Evolutionary conservation across 2,113 vertebrate species (phyloP).

Genomic region (Pardalotus punctatus): DNA sequence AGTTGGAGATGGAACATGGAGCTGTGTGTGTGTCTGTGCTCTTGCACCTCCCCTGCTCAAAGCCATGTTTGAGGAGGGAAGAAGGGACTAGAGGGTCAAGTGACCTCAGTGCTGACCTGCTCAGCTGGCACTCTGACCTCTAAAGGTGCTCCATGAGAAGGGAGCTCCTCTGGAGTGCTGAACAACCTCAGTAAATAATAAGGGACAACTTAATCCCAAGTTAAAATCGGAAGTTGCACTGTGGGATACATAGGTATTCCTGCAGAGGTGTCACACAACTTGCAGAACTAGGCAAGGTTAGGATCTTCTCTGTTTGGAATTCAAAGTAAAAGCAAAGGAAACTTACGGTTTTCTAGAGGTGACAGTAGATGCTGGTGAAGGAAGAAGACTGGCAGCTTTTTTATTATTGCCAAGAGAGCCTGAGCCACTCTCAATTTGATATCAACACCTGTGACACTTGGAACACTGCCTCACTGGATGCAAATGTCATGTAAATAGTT

Average conservation of each 20-base stretch:
- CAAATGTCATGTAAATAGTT: neutral
- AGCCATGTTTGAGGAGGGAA: neutral
- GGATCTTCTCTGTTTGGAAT: neutral
- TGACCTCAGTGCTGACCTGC: neutral
- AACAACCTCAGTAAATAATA: neutral
- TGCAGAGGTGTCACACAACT: neutral
- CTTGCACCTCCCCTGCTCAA: neutral
- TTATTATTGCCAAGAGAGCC: slow-evolving; percentile 53
- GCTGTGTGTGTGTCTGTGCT: neutral
- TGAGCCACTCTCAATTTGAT: slow-evolving; percentile 2
- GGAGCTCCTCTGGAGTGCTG: neutral
- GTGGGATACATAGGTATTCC: fast-evolving
- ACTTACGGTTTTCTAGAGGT: neutral
- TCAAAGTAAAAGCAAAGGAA: neutral
- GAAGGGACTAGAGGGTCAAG: neutral
- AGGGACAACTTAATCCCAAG: neutral
- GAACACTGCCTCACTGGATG: slow-evolving; percentile 44
- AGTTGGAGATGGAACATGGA: neutral
- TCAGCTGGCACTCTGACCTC: neutral
- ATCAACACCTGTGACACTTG: slow-evolving; percentile 64
- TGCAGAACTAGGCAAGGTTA: neutral
- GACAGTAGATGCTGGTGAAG: neutral
- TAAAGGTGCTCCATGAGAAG: neutral
- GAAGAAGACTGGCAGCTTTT: slow-evolving; percentile 17
- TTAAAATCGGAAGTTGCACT: neutral